Percentiles rank a stretch among this genome's conserved stretches.
phyloP scores from a whole-genome alignment of 2,113 vertebrate species.

The Poeciliopsis retropinna region DNA sequence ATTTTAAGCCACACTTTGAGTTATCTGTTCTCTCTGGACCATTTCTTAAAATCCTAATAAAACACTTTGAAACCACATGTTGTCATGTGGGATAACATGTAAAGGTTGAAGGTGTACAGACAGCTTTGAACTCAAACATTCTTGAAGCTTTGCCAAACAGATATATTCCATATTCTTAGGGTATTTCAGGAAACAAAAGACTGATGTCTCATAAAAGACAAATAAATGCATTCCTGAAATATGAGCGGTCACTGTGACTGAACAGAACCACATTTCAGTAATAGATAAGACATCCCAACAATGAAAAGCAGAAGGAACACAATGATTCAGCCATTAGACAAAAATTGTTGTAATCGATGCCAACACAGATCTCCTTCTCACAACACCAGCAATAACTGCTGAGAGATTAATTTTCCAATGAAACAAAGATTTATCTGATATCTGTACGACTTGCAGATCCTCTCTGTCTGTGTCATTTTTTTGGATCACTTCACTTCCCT shows the following conservation, averaged over 20 bases:
- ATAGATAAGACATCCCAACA: neutral
- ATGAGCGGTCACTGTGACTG: neutral
- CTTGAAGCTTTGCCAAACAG: neutral
- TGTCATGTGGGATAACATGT: neutral
- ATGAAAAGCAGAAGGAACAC: conserved; percentile 26
- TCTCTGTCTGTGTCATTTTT: conserved; percentile 23
- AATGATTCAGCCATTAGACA: conserved; percentile 21
- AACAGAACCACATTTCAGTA: neutral
- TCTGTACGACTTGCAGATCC: conserved; percentile 19
- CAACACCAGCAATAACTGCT: conserved; percentile 14
- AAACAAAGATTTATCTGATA: conserved; percentile 14
- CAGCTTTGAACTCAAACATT: neutral
- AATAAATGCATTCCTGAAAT: neutral
- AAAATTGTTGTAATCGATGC: neutral
- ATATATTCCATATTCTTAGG: neutral
- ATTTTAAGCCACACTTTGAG: neutral
- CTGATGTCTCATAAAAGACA: neutral
- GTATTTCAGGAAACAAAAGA: neutral
- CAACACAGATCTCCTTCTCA: neutral
- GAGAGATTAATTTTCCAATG: neutral
- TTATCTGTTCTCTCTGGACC: neutral
- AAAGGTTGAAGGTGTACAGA: neutral
- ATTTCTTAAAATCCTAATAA: no score
- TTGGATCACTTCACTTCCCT: neutral
- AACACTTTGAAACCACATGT: neutral